Evolutionary conservation across 2,113 vertebrate species (phyloP).

Genomic region (Pterocles burchelli): DNA sequence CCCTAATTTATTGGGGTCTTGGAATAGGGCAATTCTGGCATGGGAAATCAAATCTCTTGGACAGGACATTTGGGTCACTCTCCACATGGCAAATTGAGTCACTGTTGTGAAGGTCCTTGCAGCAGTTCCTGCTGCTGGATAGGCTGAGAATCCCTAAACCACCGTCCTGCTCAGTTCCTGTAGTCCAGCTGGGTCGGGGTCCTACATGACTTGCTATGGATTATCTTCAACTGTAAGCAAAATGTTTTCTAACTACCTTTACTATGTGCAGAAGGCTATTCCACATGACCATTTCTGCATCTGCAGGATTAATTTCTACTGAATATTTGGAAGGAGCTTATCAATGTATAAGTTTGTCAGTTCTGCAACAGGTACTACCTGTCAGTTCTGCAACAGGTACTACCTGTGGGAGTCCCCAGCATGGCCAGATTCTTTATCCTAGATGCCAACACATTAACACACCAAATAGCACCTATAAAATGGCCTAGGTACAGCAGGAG

Average conservation of each 20-base stretch:
- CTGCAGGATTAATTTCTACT: background rate
- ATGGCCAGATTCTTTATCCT: background rate
- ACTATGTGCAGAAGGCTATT: background rate
- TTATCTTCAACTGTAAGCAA: background rate
- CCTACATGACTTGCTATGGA: background rate
- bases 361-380: background rate
- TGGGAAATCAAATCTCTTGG: background rate
- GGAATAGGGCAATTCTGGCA: fast-evolving
- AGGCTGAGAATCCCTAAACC: background rate
- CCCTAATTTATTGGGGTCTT: background rate
- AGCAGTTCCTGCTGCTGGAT: background rate
- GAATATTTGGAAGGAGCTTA: background rate
- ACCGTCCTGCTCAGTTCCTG: background rate
- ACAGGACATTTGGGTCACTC: background rate
- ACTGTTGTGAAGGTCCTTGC: background rate
- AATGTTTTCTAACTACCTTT: background rate
- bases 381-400: background rate
- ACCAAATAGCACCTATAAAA: background rate
- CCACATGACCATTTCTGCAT: background rate
- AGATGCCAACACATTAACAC: background rate
- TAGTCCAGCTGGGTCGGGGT: background rate
- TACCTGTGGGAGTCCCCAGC: background rate
- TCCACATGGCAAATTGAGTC: background rate
- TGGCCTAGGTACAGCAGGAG: background rate
- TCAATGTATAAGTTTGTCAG: background rate